Percentiles rank a stretch among this genome's conserved stretches.
Evolutionary conservation across 2,113 vertebrate genomes (phyloP).

Genomic region (Protomyctophum bolini): DNA sequence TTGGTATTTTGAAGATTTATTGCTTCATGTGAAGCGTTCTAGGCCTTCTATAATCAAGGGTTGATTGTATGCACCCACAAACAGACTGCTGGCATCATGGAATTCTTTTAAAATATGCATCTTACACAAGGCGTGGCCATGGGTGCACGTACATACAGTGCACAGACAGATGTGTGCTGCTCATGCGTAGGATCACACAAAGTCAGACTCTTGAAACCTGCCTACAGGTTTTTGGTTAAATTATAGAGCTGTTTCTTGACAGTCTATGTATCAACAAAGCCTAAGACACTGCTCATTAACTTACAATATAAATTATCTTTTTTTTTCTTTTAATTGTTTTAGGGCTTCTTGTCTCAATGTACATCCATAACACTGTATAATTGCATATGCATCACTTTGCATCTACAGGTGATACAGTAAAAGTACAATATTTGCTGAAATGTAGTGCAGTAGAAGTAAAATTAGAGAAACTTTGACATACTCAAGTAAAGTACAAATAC

Average conservation of each 20-base stretch:
- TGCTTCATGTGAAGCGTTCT: neutral
- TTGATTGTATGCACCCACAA: neutral
- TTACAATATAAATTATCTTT: constrained; percentile 1
- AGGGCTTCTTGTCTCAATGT: constrained; percentile 13
- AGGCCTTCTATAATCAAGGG: neutral
- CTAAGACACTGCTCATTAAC: neutral
- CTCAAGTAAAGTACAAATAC: neutral
- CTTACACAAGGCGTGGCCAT: too few relatives aligned
- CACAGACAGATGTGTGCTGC: neutral
- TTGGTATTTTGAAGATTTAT: neutral
- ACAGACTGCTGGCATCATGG: neutral
- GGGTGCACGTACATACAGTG: neutral
- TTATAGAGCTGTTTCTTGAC: neutral
- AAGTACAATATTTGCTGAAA: constrained; percentile 3
- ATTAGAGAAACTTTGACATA: neutral
- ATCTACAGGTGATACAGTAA: neutral
- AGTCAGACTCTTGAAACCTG: neutral
- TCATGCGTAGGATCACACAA: too few relatives aligned
- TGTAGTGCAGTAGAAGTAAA: neutral
- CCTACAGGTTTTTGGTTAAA: neutral
- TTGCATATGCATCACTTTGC: constrained; percentile 2
- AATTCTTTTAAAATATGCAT: neutral
- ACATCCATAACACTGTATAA: constrained; percentile 3
- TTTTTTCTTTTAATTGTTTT: constrained; percentile 6
- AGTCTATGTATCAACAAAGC: neutral